Evolutionary conservation across 2,888 invertebrate genomes (phyloP), one percentile per base, ranked within the genome.

Genomic region (Apotomis turbidana): DNA sequence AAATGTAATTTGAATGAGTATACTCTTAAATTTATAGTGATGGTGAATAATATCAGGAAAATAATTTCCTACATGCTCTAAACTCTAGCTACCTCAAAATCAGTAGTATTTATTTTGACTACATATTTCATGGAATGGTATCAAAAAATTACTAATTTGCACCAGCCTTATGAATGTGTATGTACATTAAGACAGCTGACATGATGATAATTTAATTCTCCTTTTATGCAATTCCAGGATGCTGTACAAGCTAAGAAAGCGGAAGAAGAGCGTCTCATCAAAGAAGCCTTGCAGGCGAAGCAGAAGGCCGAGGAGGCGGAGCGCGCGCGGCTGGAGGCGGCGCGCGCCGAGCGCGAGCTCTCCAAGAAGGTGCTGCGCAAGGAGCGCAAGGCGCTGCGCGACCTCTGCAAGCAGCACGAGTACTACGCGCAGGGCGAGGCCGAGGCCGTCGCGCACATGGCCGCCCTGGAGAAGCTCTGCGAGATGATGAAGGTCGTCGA

Each of bases 391-490:
- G 89, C 94, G 0, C 90, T 98, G 4, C 89, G 98, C 63, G 97
- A 97, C 82, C 86, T 96, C 55, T 97, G 97, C 82, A 97, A 97
- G 93, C 94, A 96, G 5, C 96, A 96, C 78, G 96, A 97, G 86
- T 98, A 98, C 85, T 99, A 96, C 87, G 91, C 95, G 5, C 93
- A 67, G 82, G 95, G 94, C 81, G 96, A 96, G 13, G 94, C 95
- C 38, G 97, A 97, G 85, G 94, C 94, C 74, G 95, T 99, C 2
- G 92, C 95, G 62, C 96, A 98, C 83, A 97, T 99, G 97, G 96
- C 97, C 55, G 97, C 97, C n/a, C 95, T 98, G 3, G 99, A 99
- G 84, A 97, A 97, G 87, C 95, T 99, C 67, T 98, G 98, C 86
- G 98, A 99, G 90, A 91, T 95, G 70, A 94, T 97, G 79, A 95